These are phyloP conservation scores for Spermophilus dauricus DNA, from an alignment of 2,113 vertebrate species.

Conservation along the genomic window DNA sequence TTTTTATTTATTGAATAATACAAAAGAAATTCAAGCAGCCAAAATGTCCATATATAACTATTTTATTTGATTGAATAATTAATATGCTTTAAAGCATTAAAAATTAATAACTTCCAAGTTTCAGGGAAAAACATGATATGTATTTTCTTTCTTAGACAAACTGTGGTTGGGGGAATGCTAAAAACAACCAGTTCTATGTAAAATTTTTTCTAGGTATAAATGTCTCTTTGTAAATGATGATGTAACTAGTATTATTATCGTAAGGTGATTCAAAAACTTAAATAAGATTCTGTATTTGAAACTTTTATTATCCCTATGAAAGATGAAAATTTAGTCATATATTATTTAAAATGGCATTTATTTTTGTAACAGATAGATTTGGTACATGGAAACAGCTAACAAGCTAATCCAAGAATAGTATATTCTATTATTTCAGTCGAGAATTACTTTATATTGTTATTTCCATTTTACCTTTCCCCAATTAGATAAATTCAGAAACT, in stretches of 20 bases:
- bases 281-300: not conserved
- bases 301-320: not conserved
- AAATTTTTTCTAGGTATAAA: not conserved
- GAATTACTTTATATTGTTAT: not conserved
- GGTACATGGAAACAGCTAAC: no score
- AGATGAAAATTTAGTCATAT: not conserved
- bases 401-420: not conserved
- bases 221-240: not conserved
- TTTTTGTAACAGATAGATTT: not conserved
- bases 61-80: not conserved
- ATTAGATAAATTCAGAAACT: not conserved
- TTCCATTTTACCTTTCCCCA: not conserved
- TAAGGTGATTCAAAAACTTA: not conserved
- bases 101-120: not conserved
- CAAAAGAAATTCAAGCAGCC: not conserved
- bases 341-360: not conserved
- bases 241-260: not conserved
- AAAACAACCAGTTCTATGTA: not conserved
- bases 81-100: not conserved
- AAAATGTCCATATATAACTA: not conserved
- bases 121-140: not conserved
- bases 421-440: not conserved
- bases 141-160: not conserved
- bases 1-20: not conserved
- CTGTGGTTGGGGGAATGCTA: not conserved